Percentiles rank a stretch among this genome's conserved stretches.
phyloP scores from a whole-genome alignment of 2,888 invertebrate genomes.

The Caenorhabditis doughertyi region DNA sequence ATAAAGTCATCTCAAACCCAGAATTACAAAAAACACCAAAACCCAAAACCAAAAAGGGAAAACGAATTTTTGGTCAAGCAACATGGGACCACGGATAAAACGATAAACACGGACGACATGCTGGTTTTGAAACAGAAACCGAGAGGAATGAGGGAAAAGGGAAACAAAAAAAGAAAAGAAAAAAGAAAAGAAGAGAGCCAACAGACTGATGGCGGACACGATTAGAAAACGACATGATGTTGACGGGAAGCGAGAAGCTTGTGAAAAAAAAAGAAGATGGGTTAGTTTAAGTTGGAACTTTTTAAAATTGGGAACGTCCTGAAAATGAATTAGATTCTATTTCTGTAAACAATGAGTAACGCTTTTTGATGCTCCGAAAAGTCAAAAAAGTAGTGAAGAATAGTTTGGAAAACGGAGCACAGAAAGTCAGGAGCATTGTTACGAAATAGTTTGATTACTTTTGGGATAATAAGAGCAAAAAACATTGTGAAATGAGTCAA shows the following conservation, averaged over 20 bases:
- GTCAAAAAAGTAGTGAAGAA: too few relatives aligned
- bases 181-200: slow-evolving; percentile 18
- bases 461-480: not conserved
- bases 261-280: slow-evolving; percentile 6
- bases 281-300: not conserved
- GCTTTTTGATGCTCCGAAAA: not conserved
- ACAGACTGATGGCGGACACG: slow-evolving; percentile 38
- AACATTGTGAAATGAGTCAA: not conserved
- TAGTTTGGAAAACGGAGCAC: not conserved
- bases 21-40: slow-evolving; percentile 15
- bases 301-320: not conserved
- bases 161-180: slow-evolving; percentile 17
- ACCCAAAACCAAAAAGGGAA: not conserved
- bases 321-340: too few relatives aligned
- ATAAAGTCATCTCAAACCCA: not conserved
- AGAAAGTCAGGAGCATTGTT: not conserved
- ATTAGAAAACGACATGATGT: slow-evolving; percentile 46
- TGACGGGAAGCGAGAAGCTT: slow-evolving; percentile 16
- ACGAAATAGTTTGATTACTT: not conserved
- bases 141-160: slow-evolving; percentile 15
- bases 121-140: slow-evolving; percentile 52
- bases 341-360: too few relatives aligned
- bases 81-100: slow-evolving; percentile 41
- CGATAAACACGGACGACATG: slow-evolving; percentile 53
- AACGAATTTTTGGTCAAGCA: slow-evolving; percentile 48